Percentiles rank a stretch among this genome's conserved stretches.
Evolutionary conservation across 2,797 vertebrate species (phyloP).

Genomic region (Apogon talboti): DNA sequence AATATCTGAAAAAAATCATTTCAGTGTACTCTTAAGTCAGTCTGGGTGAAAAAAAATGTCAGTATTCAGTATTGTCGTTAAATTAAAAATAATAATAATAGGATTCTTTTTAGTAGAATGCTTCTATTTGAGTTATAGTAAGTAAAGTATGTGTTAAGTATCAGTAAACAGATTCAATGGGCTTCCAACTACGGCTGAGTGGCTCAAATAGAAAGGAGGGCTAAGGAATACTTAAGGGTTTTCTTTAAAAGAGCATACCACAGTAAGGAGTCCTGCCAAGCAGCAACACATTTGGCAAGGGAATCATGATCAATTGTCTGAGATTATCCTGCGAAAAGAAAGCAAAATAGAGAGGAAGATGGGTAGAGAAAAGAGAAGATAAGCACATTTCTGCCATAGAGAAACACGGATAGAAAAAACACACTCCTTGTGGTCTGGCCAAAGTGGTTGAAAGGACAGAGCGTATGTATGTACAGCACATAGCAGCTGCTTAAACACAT

Average conservation of each 20-base stretch:
- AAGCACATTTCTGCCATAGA: slow-evolving; percentile 31
- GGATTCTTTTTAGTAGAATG: no score
- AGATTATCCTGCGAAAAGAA: slow-evolving; percentile 86
- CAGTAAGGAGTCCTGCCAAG: slow-evolving; percentile 91
- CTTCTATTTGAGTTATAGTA: no score
- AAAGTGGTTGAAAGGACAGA: slow-evolving; percentile 50
- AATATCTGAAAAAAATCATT: neutral
- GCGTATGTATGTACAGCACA: slow-evolving; percentile 65
- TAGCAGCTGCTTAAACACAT: slow-evolving; percentile 52
- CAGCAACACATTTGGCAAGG: slow-evolving; percentile 91
- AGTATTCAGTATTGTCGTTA: no score
- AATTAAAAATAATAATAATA: no score
- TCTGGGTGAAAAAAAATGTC: neutral
- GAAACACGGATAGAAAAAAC: slow-evolving; percentile 22
- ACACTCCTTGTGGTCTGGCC: slow-evolving; percentile 36
- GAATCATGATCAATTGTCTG: slow-evolving; percentile 93
- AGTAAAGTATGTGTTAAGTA: neutral
- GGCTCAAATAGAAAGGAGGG: slow-evolving; percentile 10
- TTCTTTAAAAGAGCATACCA: slow-evolving; percentile 81
- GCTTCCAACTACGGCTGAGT: slow-evolving; percentile 7
- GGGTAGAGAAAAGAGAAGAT: slow-evolving; percentile 20
- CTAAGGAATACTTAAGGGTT: slow-evolving; percentile 10
- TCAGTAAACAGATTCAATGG: slow-evolving; percentile 15
- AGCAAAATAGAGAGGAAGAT: slow-evolving; percentile 30
- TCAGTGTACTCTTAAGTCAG: neutral